phyloP scores from a whole-genome alignment of 2,888 invertebrate species.

The Drosophila dives region DNA sequence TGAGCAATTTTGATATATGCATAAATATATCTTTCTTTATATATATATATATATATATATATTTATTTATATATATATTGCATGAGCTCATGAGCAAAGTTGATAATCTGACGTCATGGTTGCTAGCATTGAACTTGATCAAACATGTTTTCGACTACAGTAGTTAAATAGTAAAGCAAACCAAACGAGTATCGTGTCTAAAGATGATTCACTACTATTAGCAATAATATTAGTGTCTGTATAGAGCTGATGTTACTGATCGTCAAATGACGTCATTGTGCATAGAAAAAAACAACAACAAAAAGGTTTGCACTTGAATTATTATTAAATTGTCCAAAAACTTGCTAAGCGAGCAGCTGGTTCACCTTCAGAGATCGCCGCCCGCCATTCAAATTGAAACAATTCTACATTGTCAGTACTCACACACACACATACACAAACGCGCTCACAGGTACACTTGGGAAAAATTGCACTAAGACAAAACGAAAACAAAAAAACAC shows the following conservation, averaged over 20 bases:
- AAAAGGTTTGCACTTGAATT: slow-evolving; percentile 64
- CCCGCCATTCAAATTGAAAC: slow-evolving; percentile 51
- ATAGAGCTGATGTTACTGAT: slow-evolving; percentile 1
- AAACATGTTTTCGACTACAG: neutral
- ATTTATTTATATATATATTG: neutral
- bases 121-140: slow-evolving; percentile 34
- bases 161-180: neutral
- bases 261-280: slow-evolving; percentile 49
- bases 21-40: neutral
- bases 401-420: slow-evolving; percentile 32
- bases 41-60: neutral
- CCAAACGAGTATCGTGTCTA: neutral
- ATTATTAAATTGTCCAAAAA: slow-evolving; percentile 22
- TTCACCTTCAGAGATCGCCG: slow-evolving; percentile 46
- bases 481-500: slow-evolving; percentile 19
- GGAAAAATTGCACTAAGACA: slow-evolving; percentile 46
- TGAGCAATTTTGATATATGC: slow-evolving; percentile 29
- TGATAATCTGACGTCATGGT: slow-evolving; percentile 54
- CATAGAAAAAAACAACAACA: slow-evolving; percentile 12
- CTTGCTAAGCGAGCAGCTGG: slow-evolving; percentile 47
- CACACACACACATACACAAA: slow-evolving; percentile 10
- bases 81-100: slow-evolving; percentile 46
- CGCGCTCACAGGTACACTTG: slow-evolving; percentile 22
- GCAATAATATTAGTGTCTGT: neutral
- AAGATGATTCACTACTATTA: slow-evolving; percentile 36